Base-by-base conservation (phyloP, 2,797 vertebrate genomes). In the Epinephelus coioides region DNA sequence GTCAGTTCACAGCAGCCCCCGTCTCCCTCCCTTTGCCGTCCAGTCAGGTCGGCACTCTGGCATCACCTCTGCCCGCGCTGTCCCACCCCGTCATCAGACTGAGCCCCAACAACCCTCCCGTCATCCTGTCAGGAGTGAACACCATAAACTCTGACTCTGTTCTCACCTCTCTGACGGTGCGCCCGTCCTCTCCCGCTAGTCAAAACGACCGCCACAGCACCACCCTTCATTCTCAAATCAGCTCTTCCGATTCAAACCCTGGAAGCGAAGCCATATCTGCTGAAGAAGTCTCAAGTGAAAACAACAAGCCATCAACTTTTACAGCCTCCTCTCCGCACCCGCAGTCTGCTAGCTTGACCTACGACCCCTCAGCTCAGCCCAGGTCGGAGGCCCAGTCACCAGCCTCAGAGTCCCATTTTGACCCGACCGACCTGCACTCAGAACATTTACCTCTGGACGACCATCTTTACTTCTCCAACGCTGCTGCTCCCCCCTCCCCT, bases 181-280 rank as follows among this genome's bases (percentile, higher is more conserved):
- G 82, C 4, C 53, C 79, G 3, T 54, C 90, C 51, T n/a, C 79
- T 21, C 44, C 89, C 3, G 47, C 68, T n/a, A 78, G 75, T 53
- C 91, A 87, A 57, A 86, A 54, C 5, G 80, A 86, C 34, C 66
- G 13, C 62, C 60, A 46, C 59, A 64, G 63, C 75, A 21, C 69
- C 8, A 71, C 61, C 30, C 30, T 65, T 49, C 88, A 76, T 6
- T 30, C 85, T 64, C 90, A 90, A 79, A 74, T 73, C 71, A 88
- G 88, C 78, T 91, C 86, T 73, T 91, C 92, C 4, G 84, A 93
- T 69, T 87, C 88, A 50, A 86, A 88, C 78, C 79, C 81, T 73
- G 92, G 93, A 93, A 94, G 81, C 73, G 78, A 93, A 94, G 94
- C 95, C 86, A 94, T 93, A 90, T 86, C 89, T 82, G 73, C 86